phyloP scores from a whole-genome alignment of 2,888 invertebrate genomes.

The Dexiosoma caninum region DNA sequence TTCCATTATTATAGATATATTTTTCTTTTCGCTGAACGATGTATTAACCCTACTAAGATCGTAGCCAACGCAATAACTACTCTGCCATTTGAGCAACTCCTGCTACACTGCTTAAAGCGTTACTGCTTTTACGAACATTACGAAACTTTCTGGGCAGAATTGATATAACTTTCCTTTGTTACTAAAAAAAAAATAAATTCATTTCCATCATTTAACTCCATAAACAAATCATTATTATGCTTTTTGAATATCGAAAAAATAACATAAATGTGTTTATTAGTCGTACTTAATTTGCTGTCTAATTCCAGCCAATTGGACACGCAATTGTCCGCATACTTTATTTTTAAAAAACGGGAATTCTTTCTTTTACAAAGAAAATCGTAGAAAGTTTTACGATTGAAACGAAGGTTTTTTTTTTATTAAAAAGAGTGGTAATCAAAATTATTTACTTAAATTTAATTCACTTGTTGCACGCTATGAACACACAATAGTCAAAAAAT shows the following conservation, averaged over 20 bases:
- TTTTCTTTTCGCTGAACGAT: no score
- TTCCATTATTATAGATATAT: no score
- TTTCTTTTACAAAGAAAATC: neutral
- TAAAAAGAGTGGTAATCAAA: conserved; percentile 64
- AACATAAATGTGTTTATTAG: conserved; percentile 53
- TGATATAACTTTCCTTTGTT: no score
- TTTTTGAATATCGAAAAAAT: neutral
- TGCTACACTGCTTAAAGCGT: no score
- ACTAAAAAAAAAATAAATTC: no score
- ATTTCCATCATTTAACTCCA: no score
- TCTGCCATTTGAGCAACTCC: no score
- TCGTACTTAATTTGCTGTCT: conserved; percentile 41
- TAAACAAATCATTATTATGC: no score
- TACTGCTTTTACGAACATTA: no score
- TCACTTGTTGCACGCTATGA: conserved; percentile 74
- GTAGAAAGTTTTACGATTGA: conserved; percentile 54
- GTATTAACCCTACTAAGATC: no score
- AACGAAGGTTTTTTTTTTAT: conserved; percentile 59
- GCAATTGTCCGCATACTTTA: conserved; percentile 38
- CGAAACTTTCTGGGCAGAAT: no score
- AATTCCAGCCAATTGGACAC: conserved; percentile 59
- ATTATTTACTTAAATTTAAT: conserved; percentile 69
- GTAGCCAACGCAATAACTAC: no score
- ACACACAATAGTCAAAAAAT: neutral
- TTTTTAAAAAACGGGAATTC: conserved; percentile 22